A percentile compares a stretch with the other conserved stretches of the same genome.
These are phyloP conservation scores for Salvator merianae DNA, from an alignment of 2,113 vertebrate genomes.

Conservation along the genomic window DNA sequence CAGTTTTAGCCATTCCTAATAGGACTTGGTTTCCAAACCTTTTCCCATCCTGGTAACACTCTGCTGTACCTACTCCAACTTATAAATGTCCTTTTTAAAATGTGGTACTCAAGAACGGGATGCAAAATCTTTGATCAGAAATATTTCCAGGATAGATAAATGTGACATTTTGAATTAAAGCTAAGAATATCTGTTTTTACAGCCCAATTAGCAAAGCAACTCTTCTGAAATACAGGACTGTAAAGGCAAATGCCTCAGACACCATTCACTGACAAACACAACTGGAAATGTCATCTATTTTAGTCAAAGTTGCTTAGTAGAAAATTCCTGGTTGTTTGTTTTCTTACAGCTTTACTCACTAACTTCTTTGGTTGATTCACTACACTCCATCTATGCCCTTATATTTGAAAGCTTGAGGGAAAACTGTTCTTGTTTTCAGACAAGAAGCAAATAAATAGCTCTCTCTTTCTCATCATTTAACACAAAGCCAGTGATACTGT, in stretches of 20 bases:
- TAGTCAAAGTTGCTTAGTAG: neutral
- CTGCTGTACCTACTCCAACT: no score
- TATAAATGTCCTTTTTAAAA: no score
- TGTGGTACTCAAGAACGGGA: no score
- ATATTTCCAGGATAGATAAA: slow-evolving; percentile 33
- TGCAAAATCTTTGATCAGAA: slow-evolving; percentile 28
- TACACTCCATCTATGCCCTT: neutral
- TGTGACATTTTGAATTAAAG: slow-evolving; percentile 19
- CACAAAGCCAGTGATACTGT: slow-evolving; percentile 4
- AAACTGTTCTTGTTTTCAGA: neutral
- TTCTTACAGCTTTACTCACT: neutral
- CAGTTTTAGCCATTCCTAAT: no score
- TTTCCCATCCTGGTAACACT: no score
- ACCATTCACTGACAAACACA: neutral
- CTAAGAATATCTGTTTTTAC: slow-evolving; percentile 38
- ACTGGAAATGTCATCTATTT: slow-evolving; percentile 10
- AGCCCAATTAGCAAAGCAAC: neutral
- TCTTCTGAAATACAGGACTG: neutral
- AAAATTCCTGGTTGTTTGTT: slow-evolving; percentile 1
- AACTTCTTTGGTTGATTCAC: neutral
- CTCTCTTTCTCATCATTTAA: neutral
- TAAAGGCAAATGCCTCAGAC: neutral
- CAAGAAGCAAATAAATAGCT: slow-evolving; percentile 3
- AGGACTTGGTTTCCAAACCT: no score
- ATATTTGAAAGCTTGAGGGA: neutral